Conservation (phyloP, 1,140 invertebrate genomes). For the Ostrea denselamellosa region DNA sequence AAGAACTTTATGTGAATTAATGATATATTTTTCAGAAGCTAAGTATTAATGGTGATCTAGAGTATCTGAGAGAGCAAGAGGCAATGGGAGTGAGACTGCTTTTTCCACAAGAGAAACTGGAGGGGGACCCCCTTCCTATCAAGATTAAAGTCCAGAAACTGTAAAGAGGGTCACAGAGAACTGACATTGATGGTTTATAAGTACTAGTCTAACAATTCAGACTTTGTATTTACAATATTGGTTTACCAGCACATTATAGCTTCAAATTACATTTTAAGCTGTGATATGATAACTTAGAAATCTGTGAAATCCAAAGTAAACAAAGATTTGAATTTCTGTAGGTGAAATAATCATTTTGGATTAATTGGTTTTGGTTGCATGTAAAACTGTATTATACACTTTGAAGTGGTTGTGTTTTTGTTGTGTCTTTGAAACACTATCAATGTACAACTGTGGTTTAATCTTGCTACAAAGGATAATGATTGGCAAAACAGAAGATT, state of each 20-base stretch:
- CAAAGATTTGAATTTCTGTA: neutral
- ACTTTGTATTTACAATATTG: neutral
- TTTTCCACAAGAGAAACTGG: constrained; percentile 65
- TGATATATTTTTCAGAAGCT: constrained; percentile 67
- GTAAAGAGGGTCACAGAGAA: constrained; percentile 13
- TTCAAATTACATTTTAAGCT: neutral
- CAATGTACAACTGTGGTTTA: neutral
- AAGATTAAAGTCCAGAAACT: constrained; percentile 63
- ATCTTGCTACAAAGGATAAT: neutral
- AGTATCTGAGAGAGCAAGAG: constrained; percentile 66
- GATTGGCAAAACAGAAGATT: neutral
- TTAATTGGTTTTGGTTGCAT: neutral
- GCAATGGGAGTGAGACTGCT: constrained; percentile 63
- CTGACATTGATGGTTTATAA: neutral
- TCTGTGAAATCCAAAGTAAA: neutral
- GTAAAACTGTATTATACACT: neutral
- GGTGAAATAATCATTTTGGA: neutral
- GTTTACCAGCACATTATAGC: neutral
- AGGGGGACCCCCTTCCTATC: constrained; percentile 68
- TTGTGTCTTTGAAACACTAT: neutral
- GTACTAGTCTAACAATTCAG: neutral
- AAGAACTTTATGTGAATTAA: neutral
- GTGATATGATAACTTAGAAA: constrained; percentile 15
- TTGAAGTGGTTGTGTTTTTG: neutral
- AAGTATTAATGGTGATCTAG: constrained; percentile 72